Evolutionary conservation across 2,797 vertebrate species (phyloP).

Genomic region (Pangasius mekongensis): DNA sequence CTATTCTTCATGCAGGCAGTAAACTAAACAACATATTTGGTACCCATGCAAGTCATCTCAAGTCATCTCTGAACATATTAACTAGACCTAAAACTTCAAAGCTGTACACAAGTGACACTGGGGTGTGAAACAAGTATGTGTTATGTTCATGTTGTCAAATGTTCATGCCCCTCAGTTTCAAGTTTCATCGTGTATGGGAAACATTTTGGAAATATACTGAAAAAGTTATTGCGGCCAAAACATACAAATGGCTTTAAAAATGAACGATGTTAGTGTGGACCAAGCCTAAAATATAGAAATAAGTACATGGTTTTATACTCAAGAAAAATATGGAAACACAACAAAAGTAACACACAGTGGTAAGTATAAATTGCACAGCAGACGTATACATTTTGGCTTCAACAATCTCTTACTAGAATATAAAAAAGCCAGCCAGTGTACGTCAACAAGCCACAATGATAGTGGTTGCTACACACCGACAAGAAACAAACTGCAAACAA

Average conservation of each 20-base stretch:
- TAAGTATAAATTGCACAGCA: not conserved
- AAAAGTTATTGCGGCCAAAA: not conserved
- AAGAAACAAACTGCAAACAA: constrained; percentile 23
- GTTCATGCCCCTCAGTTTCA: not conserved
- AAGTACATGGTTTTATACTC: not conserved
- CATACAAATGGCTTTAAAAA: not conserved
- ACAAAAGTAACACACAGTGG: not conserved
- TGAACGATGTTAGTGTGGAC: not conserved
- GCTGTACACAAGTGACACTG: not conserved
- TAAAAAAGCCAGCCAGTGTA: not conserved
- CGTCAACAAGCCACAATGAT: not conserved
- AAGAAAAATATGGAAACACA: not conserved
- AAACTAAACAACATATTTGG: not conserved
- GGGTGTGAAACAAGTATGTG: not conserved
- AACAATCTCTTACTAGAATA: not conserved
- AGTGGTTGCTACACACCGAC: constrained; percentile 21
- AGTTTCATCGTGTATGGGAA: not conserved
- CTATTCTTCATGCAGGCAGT: not conserved
- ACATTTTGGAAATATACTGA: not conserved
- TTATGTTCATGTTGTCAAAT: not conserved
- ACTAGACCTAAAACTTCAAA: not conserved
- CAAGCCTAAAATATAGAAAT: not conserved
- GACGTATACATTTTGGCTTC: not conserved
- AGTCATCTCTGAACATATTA: not conserved
- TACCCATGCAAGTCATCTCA: not conserved